Conservation (phyloP, 2,797 vertebrate genomes). For the Odontamblyopus rebecca region DNA sequence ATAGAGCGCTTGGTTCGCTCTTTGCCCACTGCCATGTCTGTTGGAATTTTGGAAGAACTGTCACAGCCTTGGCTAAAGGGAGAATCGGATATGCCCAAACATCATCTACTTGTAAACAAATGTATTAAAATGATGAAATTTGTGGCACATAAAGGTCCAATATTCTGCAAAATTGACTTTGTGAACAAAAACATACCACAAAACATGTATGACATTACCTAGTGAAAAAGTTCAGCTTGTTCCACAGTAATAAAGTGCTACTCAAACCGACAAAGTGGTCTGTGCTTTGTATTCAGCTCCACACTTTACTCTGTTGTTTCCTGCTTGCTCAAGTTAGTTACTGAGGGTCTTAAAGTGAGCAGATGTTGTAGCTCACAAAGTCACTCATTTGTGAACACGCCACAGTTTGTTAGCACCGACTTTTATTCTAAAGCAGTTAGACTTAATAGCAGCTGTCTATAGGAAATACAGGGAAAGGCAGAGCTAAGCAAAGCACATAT, state of each 20-base stretch:
- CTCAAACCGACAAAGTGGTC: neutral
- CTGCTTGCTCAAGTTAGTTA: neutral
- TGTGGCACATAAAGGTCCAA: no score
- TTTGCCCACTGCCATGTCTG: neutral
- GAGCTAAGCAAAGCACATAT: neutral
- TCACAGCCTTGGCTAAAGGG: neutral
- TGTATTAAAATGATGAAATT: no score
- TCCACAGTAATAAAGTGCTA: neutral
- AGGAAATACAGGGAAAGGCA: neutral
- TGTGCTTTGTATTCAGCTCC: neutral
- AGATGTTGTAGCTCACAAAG: constrained; percentile 2
- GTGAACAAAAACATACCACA: no score
- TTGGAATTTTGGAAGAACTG: neutral
- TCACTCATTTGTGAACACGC: constrained; percentile 5
- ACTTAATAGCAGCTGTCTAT: constrained; percentile 1
- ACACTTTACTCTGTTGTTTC: neutral
- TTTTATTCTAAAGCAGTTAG: neutral
- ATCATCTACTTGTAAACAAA: neutral
- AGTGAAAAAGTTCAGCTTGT: no score
- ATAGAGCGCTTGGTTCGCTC: neutral
- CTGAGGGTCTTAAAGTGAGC: constrained; percentile 1
- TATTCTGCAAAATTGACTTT: no score
- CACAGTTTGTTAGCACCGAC: neutral
- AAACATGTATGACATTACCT: no score
- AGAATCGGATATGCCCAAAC: neutral